Evolutionary conservation across 2,797 vertebrate species (phyloP).

Genomic region (Mormyrus hasselquistii): DNA sequence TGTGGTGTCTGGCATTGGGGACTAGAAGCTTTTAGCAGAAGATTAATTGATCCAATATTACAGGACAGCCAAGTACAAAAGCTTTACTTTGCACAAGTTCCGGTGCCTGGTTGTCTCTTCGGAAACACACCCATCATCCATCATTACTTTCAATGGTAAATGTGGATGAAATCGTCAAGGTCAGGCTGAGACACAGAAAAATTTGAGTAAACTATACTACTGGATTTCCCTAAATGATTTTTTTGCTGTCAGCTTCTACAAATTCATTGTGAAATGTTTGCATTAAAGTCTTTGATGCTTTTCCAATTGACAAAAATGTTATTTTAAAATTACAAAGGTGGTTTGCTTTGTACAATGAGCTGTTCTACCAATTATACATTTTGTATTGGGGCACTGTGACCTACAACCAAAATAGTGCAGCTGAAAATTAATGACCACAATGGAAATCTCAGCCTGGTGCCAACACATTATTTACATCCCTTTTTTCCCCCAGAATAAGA

Average conservation of each 20-base stretch:
- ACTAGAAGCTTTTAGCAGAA: conserved; percentile 1
- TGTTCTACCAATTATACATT: background rate
- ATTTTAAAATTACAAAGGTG: background rate
- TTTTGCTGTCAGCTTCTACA: background rate
- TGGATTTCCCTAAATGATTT: conserved; percentile 9
- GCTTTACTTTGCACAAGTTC: conserved; percentile 1
- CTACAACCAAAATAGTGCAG: conserved; percentile 10
- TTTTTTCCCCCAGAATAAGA: conserved; percentile 81
- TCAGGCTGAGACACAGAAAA: background rate
- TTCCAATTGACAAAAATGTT: background rate
- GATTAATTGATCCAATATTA: conserved; percentile 8
- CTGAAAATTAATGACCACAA: background rate
- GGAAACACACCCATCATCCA: background rate
- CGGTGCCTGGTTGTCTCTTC: background rate
- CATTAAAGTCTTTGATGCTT: background rate
- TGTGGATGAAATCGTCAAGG: conserved; percentile 6
- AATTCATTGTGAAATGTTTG: background rate
- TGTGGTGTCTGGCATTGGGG: background rate
- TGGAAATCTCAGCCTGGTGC: background rate
- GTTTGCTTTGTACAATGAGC: conserved; percentile 7
- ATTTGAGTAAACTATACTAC: background rate
- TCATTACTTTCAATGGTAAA: background rate
- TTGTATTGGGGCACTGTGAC: background rate
- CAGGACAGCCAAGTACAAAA: background rate
- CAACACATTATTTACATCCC: background rate